Percentiles rank a stretch among this genome's conserved stretches.
Conservation (phyloP, 2,888 invertebrate genomes). For the Boloria euphrosyne region DNA sequence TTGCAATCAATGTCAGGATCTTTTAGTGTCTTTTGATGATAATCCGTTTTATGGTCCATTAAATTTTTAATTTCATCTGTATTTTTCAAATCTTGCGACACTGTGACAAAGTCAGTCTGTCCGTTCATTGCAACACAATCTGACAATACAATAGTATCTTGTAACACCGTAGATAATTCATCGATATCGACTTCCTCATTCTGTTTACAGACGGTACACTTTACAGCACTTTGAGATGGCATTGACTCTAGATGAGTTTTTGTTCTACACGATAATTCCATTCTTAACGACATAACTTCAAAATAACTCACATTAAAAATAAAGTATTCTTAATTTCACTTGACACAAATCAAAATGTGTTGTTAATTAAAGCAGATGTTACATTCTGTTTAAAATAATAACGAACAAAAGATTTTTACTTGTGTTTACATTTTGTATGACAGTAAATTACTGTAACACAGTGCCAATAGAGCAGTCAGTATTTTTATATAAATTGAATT, state of each 20-base stretch:
- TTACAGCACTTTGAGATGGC: constrained; percentile 9
- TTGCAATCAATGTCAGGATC: constrained; percentile 6
- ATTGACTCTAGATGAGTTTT: constrained; percentile 29
- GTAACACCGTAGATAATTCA: constrained; percentile 31
- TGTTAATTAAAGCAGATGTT: too few species aligned
- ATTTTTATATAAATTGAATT: constrained; percentile 11
- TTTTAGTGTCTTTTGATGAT: not conserved
- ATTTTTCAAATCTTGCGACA: constrained; percentile 30
- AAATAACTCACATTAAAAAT: constrained; percentile 10
- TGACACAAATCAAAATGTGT: constrained; percentile 12
- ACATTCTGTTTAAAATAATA: too few species aligned
- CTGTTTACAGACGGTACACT: constrained; percentile 25
- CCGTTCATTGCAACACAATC: constrained; percentile 28
- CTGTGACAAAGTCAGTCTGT: constrained; percentile 23
- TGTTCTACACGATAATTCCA: constrained; percentile 48
- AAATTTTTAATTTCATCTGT: constrained; percentile 11
- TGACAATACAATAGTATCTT: constrained; percentile 24
- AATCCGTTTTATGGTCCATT: constrained; percentile 6
- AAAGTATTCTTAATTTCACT: constrained; percentile 1
- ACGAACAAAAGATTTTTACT: not conserved
- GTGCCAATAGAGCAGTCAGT: constrained; percentile 34
- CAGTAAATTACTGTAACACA: constrained; percentile 2
- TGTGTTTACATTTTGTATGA: not conserved
- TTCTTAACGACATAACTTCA: constrained; percentile 50
- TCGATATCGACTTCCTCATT: constrained; percentile 35